Conservation (phyloP, 2,113 vertebrate species). For the Melanotaenia duboulayi region DNA sequence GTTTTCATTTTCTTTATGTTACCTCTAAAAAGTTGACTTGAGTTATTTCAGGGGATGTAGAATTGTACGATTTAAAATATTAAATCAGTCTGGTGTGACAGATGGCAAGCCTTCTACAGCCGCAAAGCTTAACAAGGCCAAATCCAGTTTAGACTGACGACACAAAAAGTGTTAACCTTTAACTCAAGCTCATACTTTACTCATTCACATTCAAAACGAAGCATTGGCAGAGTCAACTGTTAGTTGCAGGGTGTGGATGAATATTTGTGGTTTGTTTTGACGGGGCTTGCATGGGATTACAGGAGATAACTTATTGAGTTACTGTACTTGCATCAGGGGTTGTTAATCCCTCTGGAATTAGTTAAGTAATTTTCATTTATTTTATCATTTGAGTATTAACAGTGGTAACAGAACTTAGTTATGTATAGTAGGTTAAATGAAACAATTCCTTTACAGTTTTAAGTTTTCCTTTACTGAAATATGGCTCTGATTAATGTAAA, state of each 20-base stretch:
- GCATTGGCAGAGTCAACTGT: not conserved
- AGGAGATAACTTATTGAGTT: too few species aligned
- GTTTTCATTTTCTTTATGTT: not conserved
- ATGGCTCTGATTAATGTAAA: not conserved
- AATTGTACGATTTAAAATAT: conserved; percentile 38
- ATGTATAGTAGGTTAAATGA: too few species aligned
- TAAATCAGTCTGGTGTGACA: conserved; percentile 56
- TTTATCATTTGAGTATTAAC: too few species aligned
- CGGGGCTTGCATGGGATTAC: too few species aligned
- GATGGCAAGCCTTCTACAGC: conserved; percentile 52
- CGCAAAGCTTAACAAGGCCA: conserved; percentile 30
- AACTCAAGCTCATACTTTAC: conserved; percentile 17
- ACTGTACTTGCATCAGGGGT: too few species aligned
- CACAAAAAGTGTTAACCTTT: conserved; percentile 40
- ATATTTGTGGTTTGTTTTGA: not conserved
- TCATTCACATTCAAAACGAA: not conserved
- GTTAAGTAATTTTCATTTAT: too few species aligned
- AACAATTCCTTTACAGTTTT: not conserved
- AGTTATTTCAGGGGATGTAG: not conserved
- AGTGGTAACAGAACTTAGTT: too few species aligned
- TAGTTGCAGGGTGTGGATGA: not conserved
- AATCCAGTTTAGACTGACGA: conserved; percentile 31
- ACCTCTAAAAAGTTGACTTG: not conserved
- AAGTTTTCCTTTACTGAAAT: not conserved
- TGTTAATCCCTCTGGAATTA: too few species aligned